These are phyloP conservation scores for Dexiosoma caninum DNA, from an alignment of 2,888 invertebrate genomes.

Conservation along the genomic window DNA sequence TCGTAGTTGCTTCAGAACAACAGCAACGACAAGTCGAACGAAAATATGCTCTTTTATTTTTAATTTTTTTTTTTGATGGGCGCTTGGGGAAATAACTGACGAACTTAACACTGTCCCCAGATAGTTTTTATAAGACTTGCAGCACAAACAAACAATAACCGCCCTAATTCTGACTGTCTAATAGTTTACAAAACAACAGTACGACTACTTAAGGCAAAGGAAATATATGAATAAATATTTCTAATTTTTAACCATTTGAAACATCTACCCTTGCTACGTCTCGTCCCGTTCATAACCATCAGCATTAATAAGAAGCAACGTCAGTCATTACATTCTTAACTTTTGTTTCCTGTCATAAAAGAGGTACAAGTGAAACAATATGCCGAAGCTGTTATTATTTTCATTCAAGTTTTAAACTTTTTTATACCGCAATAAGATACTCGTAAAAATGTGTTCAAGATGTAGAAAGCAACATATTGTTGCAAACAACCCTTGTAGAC, in stretches of 20 bases:
- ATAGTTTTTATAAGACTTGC: slow-evolving; percentile 39
- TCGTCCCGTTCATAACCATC: slow-evolving; percentile 55
- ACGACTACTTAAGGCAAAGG: neutral
- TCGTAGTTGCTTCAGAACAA: neutral
- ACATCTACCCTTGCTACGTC: slow-evolving; percentile 25
- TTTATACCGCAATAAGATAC: slow-evolving; percentile 12
- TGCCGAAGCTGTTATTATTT: slow-evolving; percentile 1
- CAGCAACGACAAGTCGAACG: neutral
- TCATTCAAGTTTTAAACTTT: slow-evolving; percentile 21
- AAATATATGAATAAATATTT: slow-evolving; percentile 26
- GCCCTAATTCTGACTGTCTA: neutral
- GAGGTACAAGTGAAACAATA: slow-evolving; percentile 3
- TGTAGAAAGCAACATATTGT: slow-evolving; percentile 50
- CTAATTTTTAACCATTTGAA: slow-evolving; percentile 11
- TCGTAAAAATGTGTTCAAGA: neutral
- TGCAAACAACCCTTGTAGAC: slow-evolving; percentile 50
- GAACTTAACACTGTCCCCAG: slow-evolving; percentile 55
- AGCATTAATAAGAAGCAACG: slow-evolving; percentile 26
- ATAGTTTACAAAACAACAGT: slow-evolving; percentile 6
- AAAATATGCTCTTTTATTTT: slow-evolving; percentile 8
- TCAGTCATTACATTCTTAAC: slow-evolving; percentile 36
- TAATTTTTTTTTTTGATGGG: slow-evolving; percentile 50
- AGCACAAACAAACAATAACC: neutral
- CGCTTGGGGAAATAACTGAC: slow-evolving; percentile 63
- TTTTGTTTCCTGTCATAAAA: slow-evolving; percentile 31